Evolutionary conservation across 2,888 invertebrate species (phyloP).

Genomic region (Perdita meconis): DNA sequence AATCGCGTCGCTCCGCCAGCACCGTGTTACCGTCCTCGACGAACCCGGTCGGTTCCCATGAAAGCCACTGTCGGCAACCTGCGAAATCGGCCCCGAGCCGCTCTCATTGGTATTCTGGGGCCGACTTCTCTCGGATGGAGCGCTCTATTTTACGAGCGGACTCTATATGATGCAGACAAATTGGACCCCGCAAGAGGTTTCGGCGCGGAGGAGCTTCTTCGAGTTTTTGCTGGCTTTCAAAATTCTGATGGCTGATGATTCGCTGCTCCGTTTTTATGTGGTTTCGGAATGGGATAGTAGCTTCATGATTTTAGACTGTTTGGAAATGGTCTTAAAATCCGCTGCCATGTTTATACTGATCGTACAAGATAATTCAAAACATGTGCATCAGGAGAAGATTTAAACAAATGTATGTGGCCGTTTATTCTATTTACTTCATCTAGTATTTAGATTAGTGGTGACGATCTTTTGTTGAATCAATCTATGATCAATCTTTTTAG

Average conservation of each 20-base stretch:
- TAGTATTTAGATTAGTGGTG: too few species aligned
- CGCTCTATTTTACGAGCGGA: constrained; percentile 79
- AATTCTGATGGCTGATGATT: constrained; percentile 19
- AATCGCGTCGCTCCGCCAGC: constrained; percentile 52
- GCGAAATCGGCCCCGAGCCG: constrained; percentile 66
- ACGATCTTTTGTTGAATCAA: too few species aligned
- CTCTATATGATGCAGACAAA: constrained; percentile 79
- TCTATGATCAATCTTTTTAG: too few species aligned
- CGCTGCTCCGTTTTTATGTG: neutral
- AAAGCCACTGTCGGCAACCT: constrained; percentile 68
- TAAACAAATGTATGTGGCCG: too few species aligned
- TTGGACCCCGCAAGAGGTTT: constrained; percentile 73
- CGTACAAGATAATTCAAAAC: too few species aligned
- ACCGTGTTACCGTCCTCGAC: constrained; percentile 37
- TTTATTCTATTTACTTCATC: too few species aligned
- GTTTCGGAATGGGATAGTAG: too few species aligned
- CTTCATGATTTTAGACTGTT: too few species aligned
- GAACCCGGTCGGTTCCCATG: constrained; percentile 72
- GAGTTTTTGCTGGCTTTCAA: neutral
- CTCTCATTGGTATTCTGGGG: constrained; percentile 78
- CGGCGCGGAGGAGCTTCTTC: constrained; percentile 48
- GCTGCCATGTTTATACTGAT: too few species aligned
- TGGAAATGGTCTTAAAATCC: too few species aligned
- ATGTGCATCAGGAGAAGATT: too few species aligned
- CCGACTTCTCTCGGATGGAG: constrained; percentile 65